Conservation (phyloP, 2,888 invertebrate species). For the Drosophila gaucha region DNA sequence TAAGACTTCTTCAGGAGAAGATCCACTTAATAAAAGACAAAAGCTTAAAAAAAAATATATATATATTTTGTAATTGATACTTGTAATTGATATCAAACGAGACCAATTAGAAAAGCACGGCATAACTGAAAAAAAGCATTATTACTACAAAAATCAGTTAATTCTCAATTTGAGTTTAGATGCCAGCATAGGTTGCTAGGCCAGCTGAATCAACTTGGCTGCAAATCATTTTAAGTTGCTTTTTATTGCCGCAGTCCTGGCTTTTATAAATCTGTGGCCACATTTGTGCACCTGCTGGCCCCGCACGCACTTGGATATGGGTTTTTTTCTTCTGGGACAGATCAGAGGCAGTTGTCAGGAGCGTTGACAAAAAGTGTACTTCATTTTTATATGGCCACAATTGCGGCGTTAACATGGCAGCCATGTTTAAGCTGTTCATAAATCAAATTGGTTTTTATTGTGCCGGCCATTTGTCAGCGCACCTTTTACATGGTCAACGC, state of each 20-base stretch:
- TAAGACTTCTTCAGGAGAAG: too few species aligned
- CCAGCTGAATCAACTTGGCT: conserved; percentile 32
- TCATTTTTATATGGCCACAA: conserved; percentile 59
- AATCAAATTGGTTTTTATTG: conserved; percentile 64
- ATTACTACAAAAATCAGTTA: too few species aligned
- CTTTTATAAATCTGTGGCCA: conserved; percentile 42
- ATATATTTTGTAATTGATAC: too few species aligned
- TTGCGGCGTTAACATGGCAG: conserved; percentile 64
- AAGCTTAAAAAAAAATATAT: too few species aligned
- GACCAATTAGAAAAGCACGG: too few species aligned
- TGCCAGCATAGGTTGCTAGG: neutral
- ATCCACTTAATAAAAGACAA: too few species aligned
- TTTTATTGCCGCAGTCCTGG: conserved; percentile 41
- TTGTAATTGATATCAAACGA: too few species aligned
- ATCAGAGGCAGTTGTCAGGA: conserved; percentile 28
- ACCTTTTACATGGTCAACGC: conserved; percentile 59
- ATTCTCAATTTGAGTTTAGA: too few species aligned
- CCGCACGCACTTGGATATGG: conserved; percentile 22
- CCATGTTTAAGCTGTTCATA: conserved; percentile 61
- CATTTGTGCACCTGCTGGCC: conserved; percentile 44
- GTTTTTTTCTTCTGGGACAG: neutral
- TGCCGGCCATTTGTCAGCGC: conserved; percentile 61
- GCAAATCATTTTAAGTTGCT: conserved; percentile 58
- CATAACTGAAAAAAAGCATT: too few species aligned
- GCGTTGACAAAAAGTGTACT: conserved; percentile 53